These are phyloP conservation scores for Theocolax elegans DNA, from an alignment of 1,140 invertebrate species.

Conservation along the genomic window DNA sequence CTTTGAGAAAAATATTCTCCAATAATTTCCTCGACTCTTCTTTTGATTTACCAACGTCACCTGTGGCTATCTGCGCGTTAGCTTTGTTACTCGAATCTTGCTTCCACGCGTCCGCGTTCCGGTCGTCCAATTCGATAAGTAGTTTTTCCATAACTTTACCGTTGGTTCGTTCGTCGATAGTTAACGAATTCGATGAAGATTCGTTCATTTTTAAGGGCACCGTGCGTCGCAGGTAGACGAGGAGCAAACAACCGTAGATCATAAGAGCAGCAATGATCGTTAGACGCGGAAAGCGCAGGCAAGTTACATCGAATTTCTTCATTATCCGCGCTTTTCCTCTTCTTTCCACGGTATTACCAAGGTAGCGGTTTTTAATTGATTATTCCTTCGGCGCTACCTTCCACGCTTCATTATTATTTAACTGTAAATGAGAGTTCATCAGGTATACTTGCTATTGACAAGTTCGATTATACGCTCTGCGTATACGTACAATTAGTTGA, in stretches of 20 bases:
- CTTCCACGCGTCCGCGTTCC: slow-evolving; percentile 29
- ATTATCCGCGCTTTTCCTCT: slow-evolving; percentile 27
- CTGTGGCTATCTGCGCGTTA: no score
- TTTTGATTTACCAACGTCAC: not conserved
- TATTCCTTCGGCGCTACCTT: not conserved
- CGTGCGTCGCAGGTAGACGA: slow-evolving; percentile 54
- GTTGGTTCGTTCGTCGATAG: not conserved
- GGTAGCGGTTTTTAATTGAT: not conserved
- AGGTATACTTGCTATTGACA: no score
- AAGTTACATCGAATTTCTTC: slow-evolving; percentile 39
- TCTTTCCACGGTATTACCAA: not conserved
- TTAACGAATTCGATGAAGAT: not conserved
- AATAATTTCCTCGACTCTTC: slow-evolving; percentile 65
- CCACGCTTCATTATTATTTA: not conserved
- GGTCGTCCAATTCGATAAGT: slow-evolving; percentile 53
- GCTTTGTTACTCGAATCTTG: slow-evolving; percentile 21
- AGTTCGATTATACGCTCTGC: no score
- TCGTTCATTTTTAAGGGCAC: slow-evolving; percentile 52
- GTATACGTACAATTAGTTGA: no score
- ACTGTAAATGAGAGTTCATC: no score
- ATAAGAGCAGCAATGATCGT: slow-evolving; percentile 57
- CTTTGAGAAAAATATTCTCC: slow-evolving; percentile 71
- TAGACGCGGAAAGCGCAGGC: slow-evolving; percentile 54
- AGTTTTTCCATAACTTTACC: slow-evolving; percentile 42
- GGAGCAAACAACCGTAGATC: slow-evolving; percentile 57